Percentiles rank a stretch among this genome's conserved stretches.
phyloP scores from a whole-genome alignment of 1,140 invertebrate species.

The Chrysopa pallens region DNA sequence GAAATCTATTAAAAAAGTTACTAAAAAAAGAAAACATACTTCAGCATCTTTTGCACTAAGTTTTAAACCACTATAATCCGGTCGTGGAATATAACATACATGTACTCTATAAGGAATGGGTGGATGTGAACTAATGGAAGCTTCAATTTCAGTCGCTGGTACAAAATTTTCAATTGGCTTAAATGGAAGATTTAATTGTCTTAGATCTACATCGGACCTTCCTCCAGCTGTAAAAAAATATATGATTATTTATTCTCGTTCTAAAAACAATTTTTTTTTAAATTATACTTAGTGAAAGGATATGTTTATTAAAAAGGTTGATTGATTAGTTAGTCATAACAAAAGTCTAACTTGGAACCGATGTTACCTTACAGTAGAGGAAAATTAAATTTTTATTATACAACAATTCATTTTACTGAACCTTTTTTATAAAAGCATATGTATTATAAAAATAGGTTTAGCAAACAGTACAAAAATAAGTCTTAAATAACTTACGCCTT shows the following conservation, averaged over 20 bases:
- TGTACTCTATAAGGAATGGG: constrained; percentile 48
- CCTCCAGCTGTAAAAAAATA: constrained; percentile 13
- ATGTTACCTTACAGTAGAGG: too few relatives aligned
- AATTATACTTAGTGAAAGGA: not conserved
- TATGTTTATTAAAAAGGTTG: too few relatives aligned
- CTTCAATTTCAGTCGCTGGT: constrained; percentile 70
- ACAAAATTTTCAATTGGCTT: constrained; percentile 55
- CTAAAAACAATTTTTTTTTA: too few relatives aligned
- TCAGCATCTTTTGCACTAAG: constrained; percentile 44
- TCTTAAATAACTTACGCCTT: constrained; percentile 11
- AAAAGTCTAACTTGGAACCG: too few relatives aligned
- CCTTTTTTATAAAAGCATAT: too few relatives aligned
- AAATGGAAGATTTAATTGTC: constrained; percentile 50
- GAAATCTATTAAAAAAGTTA: not conserved
- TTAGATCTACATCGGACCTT: constrained; percentile 50
- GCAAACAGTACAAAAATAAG: not conserved
- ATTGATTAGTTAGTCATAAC: too few relatives aligned
- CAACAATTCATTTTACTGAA: too few relatives aligned
- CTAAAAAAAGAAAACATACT: constrained; percentile 1
- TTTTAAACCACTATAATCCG: constrained; percentile 55
- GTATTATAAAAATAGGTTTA: too few relatives aligned
- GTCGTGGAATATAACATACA: constrained; percentile 46
- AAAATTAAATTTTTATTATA: too few relatives aligned
- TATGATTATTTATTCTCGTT: too few relatives aligned
- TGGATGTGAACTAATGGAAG: constrained; percentile 55